These are phyloP conservation scores for Ophiothrix spiculata DNA, from an alignment of 35 echinoderm and acorn worm genomes.

Conservation along the genomic window DNA sequence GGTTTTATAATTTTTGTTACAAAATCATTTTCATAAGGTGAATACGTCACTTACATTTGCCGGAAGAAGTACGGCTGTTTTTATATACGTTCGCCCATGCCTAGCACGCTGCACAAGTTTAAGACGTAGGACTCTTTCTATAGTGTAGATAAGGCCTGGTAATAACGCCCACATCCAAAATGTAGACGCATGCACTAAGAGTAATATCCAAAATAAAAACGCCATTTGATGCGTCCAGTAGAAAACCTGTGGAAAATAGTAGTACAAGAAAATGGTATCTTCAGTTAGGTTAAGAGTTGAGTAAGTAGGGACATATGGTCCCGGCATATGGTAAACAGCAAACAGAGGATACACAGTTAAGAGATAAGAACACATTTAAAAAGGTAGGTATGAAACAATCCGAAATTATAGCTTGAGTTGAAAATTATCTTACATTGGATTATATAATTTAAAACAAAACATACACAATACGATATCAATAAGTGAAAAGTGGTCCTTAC, in stretches of 20 bases:
- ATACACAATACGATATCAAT: no score
- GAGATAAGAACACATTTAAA: no score
- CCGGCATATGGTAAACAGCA: not conserved
- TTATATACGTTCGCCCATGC: conserved; percentile 71
- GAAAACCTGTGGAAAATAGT: conserved; percentile 63
- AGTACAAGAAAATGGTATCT: not conserved
- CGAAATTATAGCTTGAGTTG: no score
- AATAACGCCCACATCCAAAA: conserved; percentile 74
- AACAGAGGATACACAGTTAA: not conserved
- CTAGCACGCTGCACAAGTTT: conserved; percentile 59
- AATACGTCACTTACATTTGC: conserved; percentile 77
- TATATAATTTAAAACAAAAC: no score
- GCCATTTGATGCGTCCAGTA: conserved; percentile 94
- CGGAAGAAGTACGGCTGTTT: conserved; percentile 56
- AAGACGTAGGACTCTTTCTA: conserved; percentile 62
- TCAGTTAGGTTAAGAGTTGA: no score
- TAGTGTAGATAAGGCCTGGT: conserved; percentile 50
- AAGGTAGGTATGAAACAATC: no score
- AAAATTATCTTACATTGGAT: no score
- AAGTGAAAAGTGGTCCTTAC: no score
- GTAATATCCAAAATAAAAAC: conserved; percentile 69
- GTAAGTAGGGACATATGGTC: not conserved
- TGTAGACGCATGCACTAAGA: conserved; percentile 60
- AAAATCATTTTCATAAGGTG: no score
- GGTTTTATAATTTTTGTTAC: no score